Conservation (phyloP, 2,797 vertebrate species). For the Bryconaethiops microstoma region DNA sequence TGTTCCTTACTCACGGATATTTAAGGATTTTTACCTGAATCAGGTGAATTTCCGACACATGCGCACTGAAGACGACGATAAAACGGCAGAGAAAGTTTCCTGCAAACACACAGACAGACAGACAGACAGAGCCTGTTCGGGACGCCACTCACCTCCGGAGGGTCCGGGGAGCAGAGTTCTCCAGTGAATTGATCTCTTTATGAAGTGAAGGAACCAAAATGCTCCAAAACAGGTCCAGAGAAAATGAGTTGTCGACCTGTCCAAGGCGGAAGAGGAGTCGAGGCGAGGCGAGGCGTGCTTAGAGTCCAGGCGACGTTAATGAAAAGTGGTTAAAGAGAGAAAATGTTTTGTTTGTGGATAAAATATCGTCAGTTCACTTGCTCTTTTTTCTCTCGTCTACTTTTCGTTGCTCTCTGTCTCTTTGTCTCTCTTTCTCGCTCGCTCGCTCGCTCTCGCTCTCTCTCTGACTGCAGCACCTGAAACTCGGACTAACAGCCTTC, state of each 20-base stretch:
- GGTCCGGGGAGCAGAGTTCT: not conserved
- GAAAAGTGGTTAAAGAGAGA: conserved; percentile 4
- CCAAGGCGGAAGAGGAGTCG: conserved; percentile 46
- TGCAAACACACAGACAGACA: conserved; percentile 25
- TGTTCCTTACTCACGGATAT: not conserved
- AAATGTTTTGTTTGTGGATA: not conserved
- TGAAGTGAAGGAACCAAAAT: not conserved
- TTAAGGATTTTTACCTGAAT: conserved; percentile 67
- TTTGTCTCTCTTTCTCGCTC: not conserved
- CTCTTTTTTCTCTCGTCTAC: not conserved
- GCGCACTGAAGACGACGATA: conserved; percentile 32
- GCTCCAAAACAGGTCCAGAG: conserved; percentile 11
- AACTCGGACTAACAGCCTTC: conserved; percentile 80
- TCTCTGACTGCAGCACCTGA: conserved; percentile 76
- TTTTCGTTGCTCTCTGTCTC: not conserved
- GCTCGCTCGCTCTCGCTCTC: conserved; percentile 45
- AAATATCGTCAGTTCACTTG: not conserved
- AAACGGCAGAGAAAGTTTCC: conserved; percentile 65
- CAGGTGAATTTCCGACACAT: conserved; percentile 74
- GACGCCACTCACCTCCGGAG: conserved; percentile 42
- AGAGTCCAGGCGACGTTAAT: not conserved
- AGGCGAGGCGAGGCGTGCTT: not conserved
- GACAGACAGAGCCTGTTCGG: not conserved
- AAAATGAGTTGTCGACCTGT: conserved; percentile 21
- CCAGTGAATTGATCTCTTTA: not conserved